Base-by-base conservation (phyloP, 1,140 invertebrate genomes). In the Holotrichia oblita region DNA sequence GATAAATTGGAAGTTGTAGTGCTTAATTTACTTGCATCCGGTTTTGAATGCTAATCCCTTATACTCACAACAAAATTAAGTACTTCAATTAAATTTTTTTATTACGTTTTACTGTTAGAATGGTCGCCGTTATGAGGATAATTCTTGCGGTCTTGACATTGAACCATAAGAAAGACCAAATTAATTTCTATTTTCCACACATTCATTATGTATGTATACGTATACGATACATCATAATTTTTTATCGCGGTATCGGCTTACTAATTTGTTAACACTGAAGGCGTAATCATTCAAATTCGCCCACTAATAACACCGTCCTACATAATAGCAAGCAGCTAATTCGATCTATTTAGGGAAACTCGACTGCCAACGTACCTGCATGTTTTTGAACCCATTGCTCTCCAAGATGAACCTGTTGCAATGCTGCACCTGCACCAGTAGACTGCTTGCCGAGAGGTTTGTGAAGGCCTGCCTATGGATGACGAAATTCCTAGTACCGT, bases 331-430 rank as follows among this genome's bases (percentile, higher is more conserved):
- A 55, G 48, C 3, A 17, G 48, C 48, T 55, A 55, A 55, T 55
- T 55, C 48, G n/a, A 55, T 55, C 48, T 17, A 55, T 55, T 17
- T 17, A 55, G 14, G n/a, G 48, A 55, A 55, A 55, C 12, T 17
- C 48, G 1, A 55, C 48, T 55, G n/a, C 48, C 61, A 69, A 82
- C 83, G 79, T 77, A 86, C 86, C 80, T 84, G 85, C 34, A 87
- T 87, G 79, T 89, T 89, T 76, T 89, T 89, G 81, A 91, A 91
- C 3, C 90, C 89, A 44, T 87, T 85, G 17, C 87, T 88, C 81
- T 90, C 90, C 14, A 91, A 83, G 12, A 89, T 82, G 22, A 91
- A 86, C 73, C 85, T 86, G 79, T 88, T 86, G 85, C 90, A 90
- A 77, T 89, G 87, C 55, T 87, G 83, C 8, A 91, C 86, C 79